Base-by-base conservation (phyloP, 2,113 vertebrate genomes). In the Stigmatopora argus region DNA sequence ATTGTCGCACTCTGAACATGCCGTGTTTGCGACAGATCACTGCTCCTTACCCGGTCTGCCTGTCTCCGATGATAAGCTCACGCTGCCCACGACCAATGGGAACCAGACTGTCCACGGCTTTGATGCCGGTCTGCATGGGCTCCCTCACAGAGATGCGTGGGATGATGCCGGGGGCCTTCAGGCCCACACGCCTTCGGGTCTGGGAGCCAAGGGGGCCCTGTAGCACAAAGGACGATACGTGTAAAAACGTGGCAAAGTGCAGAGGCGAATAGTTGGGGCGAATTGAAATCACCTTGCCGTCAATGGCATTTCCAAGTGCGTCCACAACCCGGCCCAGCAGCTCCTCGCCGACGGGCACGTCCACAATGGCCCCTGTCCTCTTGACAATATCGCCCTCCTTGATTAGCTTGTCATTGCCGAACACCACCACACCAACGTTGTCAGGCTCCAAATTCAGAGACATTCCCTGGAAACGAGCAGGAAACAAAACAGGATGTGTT, bases 81-180 rank as follows among this genome's bases (percentile, higher is more conserved):
- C 95, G 93, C 85, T 99, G 96, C 9, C 96, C 96, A 87, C 96
- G 95, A 6, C 96, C 96, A 64, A 98, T 98, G 0, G 96, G 96
- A 67, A 99, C 96, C 90, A 99, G 84, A 75, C 96, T 99, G 87
- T 99, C 96, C 68, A 99, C 96, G 44, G 96, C 96, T 88, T 97
- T 99, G 85, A 99, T 99, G 59, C 96, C 96, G 0, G 95, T 98
- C 88, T 99, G 95, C 95, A 99, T 99, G 17, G 96, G 96, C 65
- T 99, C 96, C 51, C 94, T 92, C 86, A 99, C 96, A 67, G 96
- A 98, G 82, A 99, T 98, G 38, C 96, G 92, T 44, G 96, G 96
- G 83, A 99, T 98, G 88, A 98, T 99, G 17, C 96, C 96, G 44
- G 96, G 96, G 45, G 96, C 96, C 83, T 99, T 99, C 47, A 99